Evolutionary conservation across 2,797 vertebrate genomes (phyloP), one percentile per base, ranked within the genome.

Genomic region (Mareca strepera): DNA sequence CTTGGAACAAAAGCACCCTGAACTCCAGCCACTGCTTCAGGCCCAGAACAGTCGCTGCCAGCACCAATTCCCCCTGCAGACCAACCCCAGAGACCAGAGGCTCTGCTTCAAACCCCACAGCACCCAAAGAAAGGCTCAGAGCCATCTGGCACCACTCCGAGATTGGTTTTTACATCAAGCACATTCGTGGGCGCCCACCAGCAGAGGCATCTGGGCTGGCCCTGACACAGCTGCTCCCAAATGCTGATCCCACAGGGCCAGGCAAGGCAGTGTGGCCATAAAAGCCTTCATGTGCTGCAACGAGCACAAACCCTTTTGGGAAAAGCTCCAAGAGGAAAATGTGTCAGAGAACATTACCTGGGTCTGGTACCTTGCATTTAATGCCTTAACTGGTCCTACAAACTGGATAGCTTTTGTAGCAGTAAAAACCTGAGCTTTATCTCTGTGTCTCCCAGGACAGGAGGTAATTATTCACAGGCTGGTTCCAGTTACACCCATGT

Each of bases 101-200:
- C 50, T 80, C 41, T 21, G n/a, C 60, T 69, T 66, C 41, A n/a
- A 46, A 31, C 41, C 37, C 64, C 59, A 55, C 68, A 82, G 67
- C 31, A 63, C 25, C 31, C 2, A 0, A 17, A 12, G 26, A 11
- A 39, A 41, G 20, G 11, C 21, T 80, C 46, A 25, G 56, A 60
- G 22, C 41, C 29, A n/a, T 41, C 23, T 74, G 55, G 43, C 31
- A 76, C 21, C 48, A 23, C 70, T 66, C 26, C 4, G 28, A 68
- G 26, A 7, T 6, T 17, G 28, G 39, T 31, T 7, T 67, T 28
- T 55, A 88, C 63, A 67, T 48, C 16, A 29, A 82, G 17, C 21
- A 2, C 2, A 8, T 2, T 7, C 35, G 6, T 5, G 6, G 22
- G 7, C 2, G 6, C 14, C 13, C 43, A 73, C 2, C 63, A 73